Evolutionary conservation across 2,113 vertebrate species (phyloP).

Genomic region (Tetrao urogallus): DNA sequence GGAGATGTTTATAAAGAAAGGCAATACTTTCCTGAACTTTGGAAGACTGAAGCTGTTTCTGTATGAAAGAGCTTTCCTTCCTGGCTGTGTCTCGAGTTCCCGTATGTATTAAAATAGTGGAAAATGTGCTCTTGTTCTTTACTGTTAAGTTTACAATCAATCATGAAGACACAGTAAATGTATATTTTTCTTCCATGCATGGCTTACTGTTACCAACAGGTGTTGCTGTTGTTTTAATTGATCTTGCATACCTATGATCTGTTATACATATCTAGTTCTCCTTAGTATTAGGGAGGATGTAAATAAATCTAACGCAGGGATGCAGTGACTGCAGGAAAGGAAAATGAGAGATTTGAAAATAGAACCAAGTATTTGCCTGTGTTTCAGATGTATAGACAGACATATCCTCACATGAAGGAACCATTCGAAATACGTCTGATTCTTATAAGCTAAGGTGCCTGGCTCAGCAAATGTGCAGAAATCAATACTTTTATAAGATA

Average conservation of each 20-base stretch:
- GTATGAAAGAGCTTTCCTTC: not conserved
- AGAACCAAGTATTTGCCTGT: not conserved
- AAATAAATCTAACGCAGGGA: not conserved
- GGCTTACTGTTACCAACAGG: not conserved
- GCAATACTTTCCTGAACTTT: slow-evolving; percentile 20
- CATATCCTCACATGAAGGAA: not conserved
- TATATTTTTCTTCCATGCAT: not conserved
- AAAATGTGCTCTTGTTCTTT: not conserved
- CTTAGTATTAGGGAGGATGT: not conserved
- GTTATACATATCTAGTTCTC: not conserved
- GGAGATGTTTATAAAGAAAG: slow-evolving; percentile 42
- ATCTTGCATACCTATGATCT: not conserved
- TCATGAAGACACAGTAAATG: not conserved
- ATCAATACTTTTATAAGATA: not conserved
- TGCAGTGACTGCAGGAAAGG: not conserved
- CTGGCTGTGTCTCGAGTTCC: not conserved
- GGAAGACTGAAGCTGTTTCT: slow-evolving; percentile 40
- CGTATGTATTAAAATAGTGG: slow-evolving; percentile 2
- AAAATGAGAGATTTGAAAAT: not conserved
- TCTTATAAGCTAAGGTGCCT: not conserved
- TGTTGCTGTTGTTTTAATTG: not conserved
- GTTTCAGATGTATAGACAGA: not conserved
- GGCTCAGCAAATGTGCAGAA: not conserved
- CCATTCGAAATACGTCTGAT: not conserved
- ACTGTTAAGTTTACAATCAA: not conserved